Evolutionary conservation across 2,113 vertebrate species (phyloP).

Genomic region (Paraplagusia blochii): DNA sequence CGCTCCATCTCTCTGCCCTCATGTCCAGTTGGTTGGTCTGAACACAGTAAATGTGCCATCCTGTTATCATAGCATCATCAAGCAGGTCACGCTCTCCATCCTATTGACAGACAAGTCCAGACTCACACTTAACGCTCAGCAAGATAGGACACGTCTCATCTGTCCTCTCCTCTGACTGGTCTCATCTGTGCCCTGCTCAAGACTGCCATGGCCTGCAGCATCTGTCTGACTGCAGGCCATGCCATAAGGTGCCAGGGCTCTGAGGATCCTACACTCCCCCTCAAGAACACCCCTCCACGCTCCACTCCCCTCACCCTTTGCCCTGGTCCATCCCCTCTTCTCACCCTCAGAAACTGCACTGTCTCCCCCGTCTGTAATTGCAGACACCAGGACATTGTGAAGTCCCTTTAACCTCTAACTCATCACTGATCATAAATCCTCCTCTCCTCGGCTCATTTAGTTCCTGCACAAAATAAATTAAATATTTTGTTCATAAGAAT

Average conservation of each 20-base stretch:
- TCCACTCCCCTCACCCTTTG: slow-evolving; percentile 83
- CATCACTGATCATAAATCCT: neutral
- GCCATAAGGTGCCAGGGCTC: slow-evolving; percentile 75
- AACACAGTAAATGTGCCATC: slow-evolving; percentile 11
- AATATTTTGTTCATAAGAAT: too few relatives aligned
- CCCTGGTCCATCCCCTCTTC: slow-evolving; percentile 73
- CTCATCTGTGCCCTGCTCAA: slow-evolving; percentile 70
- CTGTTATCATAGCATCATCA: slow-evolving; percentile 57
- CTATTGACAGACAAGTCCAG: slow-evolving; percentile 37
- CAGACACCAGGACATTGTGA: slow-evolving; percentile 4
- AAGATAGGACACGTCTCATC: slow-evolving; percentile 68
- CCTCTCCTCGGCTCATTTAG: slow-evolving; percentile 6
- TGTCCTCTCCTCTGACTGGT: slow-evolving; percentile 60
- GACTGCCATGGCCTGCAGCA: slow-evolving; percentile 71
- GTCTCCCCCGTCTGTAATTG: slow-evolving; percentile 2
- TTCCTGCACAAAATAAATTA: too few relatives aligned
- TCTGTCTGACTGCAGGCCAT: slow-evolving; percentile 79
- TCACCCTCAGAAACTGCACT: slow-evolving; percentile 39
- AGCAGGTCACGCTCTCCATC: slow-evolving; percentile 42
- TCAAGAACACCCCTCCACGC: slow-evolving; percentile 73
- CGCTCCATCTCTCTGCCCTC: too few relatives aligned
- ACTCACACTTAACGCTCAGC: slow-evolving; percentile 33
- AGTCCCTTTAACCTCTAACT: slow-evolving; percentile 25
- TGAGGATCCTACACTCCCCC: slow-evolving; percentile 68
- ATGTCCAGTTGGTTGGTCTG: too few relatives aligned